Percentiles rank a stretch among this genome's conserved stretches.
Conservation (phyloP, 2,797 vertebrate genomes). For the Microcaecilia unicolor region DNA sequence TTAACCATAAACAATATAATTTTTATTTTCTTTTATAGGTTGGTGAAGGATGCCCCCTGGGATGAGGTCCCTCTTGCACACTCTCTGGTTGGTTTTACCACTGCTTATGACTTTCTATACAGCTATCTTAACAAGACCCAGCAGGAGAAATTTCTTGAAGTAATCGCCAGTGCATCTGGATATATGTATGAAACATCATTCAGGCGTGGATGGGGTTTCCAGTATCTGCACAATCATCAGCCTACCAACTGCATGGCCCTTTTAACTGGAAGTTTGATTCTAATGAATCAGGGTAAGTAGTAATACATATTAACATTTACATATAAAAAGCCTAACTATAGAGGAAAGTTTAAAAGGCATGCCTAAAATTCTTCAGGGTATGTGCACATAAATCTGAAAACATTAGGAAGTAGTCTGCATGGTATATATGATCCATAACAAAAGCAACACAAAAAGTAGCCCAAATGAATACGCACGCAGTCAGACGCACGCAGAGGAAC, state of each 20-base stretch:
- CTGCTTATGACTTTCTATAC: constrained; percentile 91
- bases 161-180: constrained; percentile 84
- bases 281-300: constrained; percentile 89
- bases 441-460: no score
- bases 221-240: constrained; percentile 97
- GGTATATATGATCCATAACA: no score
- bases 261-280: constrained; percentile 83
- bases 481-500: no score
- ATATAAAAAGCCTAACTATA: no score
- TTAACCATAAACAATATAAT: no score
- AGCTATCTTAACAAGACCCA: constrained; percentile 81
- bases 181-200: constrained; percentile 94
- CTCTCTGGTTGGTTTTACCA: constrained; percentile 91
- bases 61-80: constrained; percentile 95
- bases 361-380: no score
- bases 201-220: constrained; percentile 90
- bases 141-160: constrained; percentile 87
- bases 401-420: no score
- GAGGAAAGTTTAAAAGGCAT: no score
- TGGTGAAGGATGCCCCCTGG: constrained; percentile 93
- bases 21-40: constrained; percentile 58
- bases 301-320: no score
- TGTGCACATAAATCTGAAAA: no score
- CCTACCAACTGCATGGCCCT: constrained; percentile 97
- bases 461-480: no score